A percentile compares a stretch with the other conserved stretches of the same genome.
Evolutionary conservation across 2,888 invertebrate genomes (phyloP).

Genomic region (Sisyra nigra): DNA sequence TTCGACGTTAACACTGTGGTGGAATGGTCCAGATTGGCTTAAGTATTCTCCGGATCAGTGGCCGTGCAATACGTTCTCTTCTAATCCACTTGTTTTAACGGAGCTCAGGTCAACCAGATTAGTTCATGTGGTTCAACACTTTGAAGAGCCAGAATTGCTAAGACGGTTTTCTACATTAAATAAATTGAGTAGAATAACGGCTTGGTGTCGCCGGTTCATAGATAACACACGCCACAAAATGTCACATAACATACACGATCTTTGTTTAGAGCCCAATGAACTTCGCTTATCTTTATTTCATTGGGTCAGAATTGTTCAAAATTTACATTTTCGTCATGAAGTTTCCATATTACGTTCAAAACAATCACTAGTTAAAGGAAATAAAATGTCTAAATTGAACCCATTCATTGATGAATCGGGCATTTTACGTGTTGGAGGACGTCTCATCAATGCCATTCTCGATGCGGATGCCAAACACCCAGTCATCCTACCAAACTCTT

Average conservation of each 20-base stretch:
- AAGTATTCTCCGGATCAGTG: not conserved
- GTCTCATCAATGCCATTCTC: constrained; percentile 5
- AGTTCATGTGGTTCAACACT: too few relatives aligned
- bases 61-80: not conserved
- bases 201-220: too few relatives aligned
- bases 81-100: not conserved
- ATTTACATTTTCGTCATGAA: not conserved
- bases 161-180: too few relatives aligned
- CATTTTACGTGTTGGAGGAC: constrained; percentile 9
- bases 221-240: too few relatives aligned
- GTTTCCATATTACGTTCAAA: not conserved
- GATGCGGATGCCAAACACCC: constrained; percentile 8
- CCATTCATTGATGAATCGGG: constrained; percentile 10
- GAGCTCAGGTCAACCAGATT: not conserved
- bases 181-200: too few relatives aligned
- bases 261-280: not conserved
- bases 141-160: too few relatives aligned
- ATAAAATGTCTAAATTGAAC: constrained; percentile 1
- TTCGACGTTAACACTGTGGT: too few relatives aligned
- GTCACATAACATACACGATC: too few relatives aligned
- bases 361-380: not conserved
- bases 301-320: not conserved
- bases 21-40: not conserved
- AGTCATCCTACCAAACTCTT: constrained; percentile 7
- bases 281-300: not conserved